Evolutionary conservation across 1,140 invertebrate genomes (phyloP), one percentile per base, ranked within the genome.

Genomic region (Gryllus bimaculatus): DNA sequence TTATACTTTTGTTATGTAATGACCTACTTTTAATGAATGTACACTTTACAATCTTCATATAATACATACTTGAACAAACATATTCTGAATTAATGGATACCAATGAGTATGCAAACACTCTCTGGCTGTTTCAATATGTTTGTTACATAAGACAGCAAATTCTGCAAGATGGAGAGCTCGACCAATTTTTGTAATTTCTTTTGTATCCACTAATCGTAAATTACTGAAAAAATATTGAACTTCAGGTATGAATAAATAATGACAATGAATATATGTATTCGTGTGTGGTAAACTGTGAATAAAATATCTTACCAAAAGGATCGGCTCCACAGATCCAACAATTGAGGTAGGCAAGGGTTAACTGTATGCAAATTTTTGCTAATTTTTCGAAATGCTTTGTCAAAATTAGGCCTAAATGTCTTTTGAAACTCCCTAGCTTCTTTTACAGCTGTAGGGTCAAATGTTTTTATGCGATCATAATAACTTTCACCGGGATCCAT

Each of bases 261-360:
- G 18, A 7, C 18, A 13, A 66, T 66, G 10, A 66, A 66, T 13
- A 66, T 3, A 66, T 66, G 54, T 18, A 66, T 18, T 13, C 2
- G 18, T 66, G 10, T 66, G 54, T 13, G 10, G 18, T 66, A 66
- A 66, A 7, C 18, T 66, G 10, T 66, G 10, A 66, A 66, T 39
- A 39, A 66, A 66, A 13, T 18, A 66, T 13, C 54, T 10, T 66
- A 78, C 94, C 90, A 89, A 83, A 93, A 95, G 79, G 91, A 88
- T 47, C 89, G 89, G 84, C 92, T 91, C 95, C 95, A 97, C 39
- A 96, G 88, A 82, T 94, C 91, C 75, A 96, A 85, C 12, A 96
- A 89, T 84, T 93, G 93, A 73, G 91, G 89, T 82, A 97, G 90
- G 83, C 93, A 95, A 0, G 93, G 92, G 87, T 96, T 95, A 78